Conservation (phyloP, 1,140 invertebrate species). For the Aporrectodea caliginosa region DNA sequence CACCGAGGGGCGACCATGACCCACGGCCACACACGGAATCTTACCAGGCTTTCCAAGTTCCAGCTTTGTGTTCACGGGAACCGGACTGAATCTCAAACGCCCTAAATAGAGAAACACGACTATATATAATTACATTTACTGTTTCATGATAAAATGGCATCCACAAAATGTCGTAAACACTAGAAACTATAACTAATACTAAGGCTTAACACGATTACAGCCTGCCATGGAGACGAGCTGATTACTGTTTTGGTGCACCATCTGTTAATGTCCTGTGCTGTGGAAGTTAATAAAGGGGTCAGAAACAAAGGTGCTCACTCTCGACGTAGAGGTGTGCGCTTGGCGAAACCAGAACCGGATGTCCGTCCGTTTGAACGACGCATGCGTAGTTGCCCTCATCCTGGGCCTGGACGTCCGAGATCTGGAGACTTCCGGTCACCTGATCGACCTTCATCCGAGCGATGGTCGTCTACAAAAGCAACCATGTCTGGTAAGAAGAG, state of each 20-base stretch:
- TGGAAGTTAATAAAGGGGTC: no score
- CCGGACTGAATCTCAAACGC: constrained; percentile 77
- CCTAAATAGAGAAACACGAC: constrained; percentile 57
- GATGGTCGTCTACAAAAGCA: neutral
- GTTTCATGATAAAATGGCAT: no score
- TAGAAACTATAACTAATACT: no score
- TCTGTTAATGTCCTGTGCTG: no score
- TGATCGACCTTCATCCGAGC: constrained; percentile 17
- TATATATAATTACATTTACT: neutral
- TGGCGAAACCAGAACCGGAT: constrained; percentile 61
- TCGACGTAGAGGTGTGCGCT: constrained; percentile 62
- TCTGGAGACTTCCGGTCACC: constrained; percentile 52
- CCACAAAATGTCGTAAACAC: no score
- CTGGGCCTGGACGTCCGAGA: constrained; percentile 60
- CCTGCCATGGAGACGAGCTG: no score
- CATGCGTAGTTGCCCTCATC: constrained; percentile 69
- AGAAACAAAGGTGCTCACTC: no score
- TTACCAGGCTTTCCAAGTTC: constrained; percentile 73
- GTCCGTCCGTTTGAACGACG: constrained; percentile 66
- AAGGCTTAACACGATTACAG: no score
- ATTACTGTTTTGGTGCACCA: no score
- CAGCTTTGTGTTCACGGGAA: constrained; percentile 72
- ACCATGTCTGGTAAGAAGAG: no score
- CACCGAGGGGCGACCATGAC: constrained; percentile 69
- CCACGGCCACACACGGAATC: constrained; percentile 84